A percentile compares a stretch with the other conserved stretches of the same genome.
phyloP scores from a whole-genome alignment of 2,113 vertebrate genomes.

The Herpetotheres cachinnans region DNA sequence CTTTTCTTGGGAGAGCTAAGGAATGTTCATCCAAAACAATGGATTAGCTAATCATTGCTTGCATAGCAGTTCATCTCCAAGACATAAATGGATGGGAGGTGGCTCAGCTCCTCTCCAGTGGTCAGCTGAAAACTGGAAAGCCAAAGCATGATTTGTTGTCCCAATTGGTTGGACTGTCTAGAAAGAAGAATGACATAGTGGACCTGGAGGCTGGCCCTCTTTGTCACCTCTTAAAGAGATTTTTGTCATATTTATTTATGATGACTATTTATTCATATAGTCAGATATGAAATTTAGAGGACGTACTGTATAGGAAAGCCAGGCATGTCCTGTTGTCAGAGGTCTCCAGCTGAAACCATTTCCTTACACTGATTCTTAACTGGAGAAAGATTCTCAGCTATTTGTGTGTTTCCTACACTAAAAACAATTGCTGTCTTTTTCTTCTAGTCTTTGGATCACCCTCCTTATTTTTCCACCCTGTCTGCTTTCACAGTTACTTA shows the following conservation, averaged over 20 bases:
- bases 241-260: too few species aligned
- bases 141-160: not conserved
- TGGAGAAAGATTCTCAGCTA: not conserved
- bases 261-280: too few species aligned
- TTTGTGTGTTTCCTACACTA: not conserved
- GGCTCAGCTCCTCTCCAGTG: not conserved
- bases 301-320: not conserved
- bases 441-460: not conserved
- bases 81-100: not conserved
- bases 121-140: not conserved
- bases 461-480: not conserved
- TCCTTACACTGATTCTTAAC: not conserved
- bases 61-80: not conserved
- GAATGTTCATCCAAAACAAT: not conserved
- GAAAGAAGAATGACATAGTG: not conserved
- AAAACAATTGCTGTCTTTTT: not conserved
- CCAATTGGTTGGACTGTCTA: not conserved
- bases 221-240: not conserved
- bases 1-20: slow-evolving; percentile 49
- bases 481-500: not conserved
- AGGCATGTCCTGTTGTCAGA: not conserved
- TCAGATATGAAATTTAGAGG: not conserved
- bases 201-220: not conserved
- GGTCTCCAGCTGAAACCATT: not conserved
- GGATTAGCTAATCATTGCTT: not conserved